These are phyloP conservation scores for Drosophila elegans DNA, from an alignment of 1,140 invertebrate genomes.

Conservation along the genomic window DNA sequence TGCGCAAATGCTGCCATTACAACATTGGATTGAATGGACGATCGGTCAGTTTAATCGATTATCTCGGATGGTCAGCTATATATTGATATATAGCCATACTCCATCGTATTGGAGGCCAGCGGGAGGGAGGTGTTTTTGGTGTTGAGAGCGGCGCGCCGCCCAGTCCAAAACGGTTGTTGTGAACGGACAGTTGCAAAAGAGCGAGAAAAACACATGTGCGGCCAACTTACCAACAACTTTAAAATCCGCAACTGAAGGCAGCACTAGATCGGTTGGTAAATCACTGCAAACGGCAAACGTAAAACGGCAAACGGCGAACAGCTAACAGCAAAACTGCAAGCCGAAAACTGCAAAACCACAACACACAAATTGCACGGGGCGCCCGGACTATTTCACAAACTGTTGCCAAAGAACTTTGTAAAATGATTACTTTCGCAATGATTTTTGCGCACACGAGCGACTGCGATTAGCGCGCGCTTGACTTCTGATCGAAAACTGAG, in stretches of 20 bases:
- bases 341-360: conserved; percentile 72
- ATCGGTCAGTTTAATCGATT: conserved; percentile 34
- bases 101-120: neutral
- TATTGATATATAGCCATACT: too few species aligned
- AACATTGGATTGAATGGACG: neutral
- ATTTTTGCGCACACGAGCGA: conserved; percentile 43
- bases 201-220: conserved; percentile 63
- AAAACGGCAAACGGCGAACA: conserved; percentile 49
- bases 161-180: conserved; percentile 49
- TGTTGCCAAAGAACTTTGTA: conserved; percentile 74
- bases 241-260: conserved; percentile 28
- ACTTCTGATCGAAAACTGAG: conserved; percentile 83
- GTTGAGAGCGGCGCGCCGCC: conserved; percentile 16
- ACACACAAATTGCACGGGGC: conserved; percentile 71
- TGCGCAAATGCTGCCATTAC: conserved; percentile 22
- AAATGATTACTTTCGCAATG: conserved; percentile 69
- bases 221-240: conserved; percentile 71
- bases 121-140: neutral
- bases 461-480: conserved; percentile 56
- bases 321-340: conserved; percentile 75
- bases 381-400: conserved; percentile 73
- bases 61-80: neutral
- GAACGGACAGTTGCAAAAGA: conserved; percentile 71
- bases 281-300: conserved; percentile 33
- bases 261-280: conserved; percentile 56